A percentile compares a stretch with the other conserved stretches of the same genome.
These are phyloP conservation scores for honey bee (Apis mellifera) DNA, from an alignment of 1,140 invertebrate species.

Conservation along the genomic window DNA sequence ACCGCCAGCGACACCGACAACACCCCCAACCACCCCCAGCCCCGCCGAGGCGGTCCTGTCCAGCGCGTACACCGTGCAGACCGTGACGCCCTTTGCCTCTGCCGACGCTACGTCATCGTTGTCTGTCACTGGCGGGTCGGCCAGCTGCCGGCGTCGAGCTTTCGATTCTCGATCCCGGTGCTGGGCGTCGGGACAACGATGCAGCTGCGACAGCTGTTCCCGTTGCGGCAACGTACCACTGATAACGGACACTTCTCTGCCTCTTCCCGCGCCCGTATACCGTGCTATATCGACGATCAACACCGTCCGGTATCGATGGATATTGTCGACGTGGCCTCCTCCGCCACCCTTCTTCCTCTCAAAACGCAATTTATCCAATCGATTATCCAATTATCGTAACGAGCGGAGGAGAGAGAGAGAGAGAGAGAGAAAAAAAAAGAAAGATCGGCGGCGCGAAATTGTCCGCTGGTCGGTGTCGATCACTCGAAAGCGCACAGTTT, in stretches of 20 bases:
- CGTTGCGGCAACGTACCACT: constrained; percentile 39
- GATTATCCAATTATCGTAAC: too few species aligned
- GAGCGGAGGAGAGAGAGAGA: too few species aligned
- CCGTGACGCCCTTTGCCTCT: constrained; percentile 71
- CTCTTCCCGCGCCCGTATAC: background rate
- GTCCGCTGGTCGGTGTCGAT: background rate
- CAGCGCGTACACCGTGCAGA: constrained; percentile 81
- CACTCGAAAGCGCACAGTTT: background rate
- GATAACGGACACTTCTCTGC: constrained; percentile 23
- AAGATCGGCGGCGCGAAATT: background rate
- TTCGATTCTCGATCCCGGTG: constrained; percentile 41
- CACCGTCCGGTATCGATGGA: too few species aligned
- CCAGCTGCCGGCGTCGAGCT: constrained; percentile 59
- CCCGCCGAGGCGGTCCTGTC: constrained; percentile 78
- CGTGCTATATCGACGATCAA: too few species aligned
- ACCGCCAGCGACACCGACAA: constrained; percentile 69
- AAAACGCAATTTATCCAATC: too few species aligned
- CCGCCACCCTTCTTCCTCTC: too few species aligned
- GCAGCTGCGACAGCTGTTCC: constrained; percentile 64
- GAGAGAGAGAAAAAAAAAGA: too few species aligned
- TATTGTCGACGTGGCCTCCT: too few species aligned
- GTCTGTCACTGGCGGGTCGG: constrained; percentile 58
- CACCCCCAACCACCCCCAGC: constrained; percentile 79
- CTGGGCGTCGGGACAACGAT: constrained; percentile 40
- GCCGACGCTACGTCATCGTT: constrained; percentile 73